A percentile compares a stretch with the other conserved stretches of the same genome.
These are phyloP conservation scores for Danio choprae DNA, from an alignment of 2,797 vertebrate genomes.

Conservation along the genomic window DNA sequence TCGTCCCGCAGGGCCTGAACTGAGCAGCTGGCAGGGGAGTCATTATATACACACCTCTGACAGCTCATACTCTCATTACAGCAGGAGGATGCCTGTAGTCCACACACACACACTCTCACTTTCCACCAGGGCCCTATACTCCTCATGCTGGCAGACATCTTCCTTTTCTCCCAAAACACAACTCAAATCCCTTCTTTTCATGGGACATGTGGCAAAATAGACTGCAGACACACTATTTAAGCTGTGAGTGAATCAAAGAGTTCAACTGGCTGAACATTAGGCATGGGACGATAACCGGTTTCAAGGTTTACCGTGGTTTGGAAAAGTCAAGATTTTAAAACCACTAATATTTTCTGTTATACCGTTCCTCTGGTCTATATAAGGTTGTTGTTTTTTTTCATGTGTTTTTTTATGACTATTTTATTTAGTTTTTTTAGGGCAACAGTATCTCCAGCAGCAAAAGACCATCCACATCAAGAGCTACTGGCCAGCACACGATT, in stretches of 20 bases:
- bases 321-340: too few species aligned
- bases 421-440: too few species aligned
- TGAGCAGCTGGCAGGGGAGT: constrained; percentile 77
- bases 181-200: constrained; percentile 24
- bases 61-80: constrained; percentile 81
- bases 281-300: too few species aligned
- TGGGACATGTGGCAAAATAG: constrained; percentile 32
- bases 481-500: too few species aligned
- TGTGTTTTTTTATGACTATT: too few species aligned
- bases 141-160: constrained; percentile 29
- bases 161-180: constrained; percentile 29
- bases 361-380: too few species aligned
- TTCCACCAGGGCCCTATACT: constrained; percentile 23
- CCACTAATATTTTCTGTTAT: too few species aligned
- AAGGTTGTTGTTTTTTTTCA: too few species aligned
- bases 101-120: constrained; percentile 6
- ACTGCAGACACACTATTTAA: constrained; percentile 13
- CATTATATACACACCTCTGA: constrained; percentile 79
- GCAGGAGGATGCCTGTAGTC: constrained; percentile 68
- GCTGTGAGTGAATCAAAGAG: constrained; percentile 32
- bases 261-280: constrained; percentile 13
- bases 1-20: constrained; percentile 77
- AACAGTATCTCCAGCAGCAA: too few species aligned
- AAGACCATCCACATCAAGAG: too few species aligned
- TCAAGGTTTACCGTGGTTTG: too few species aligned